Evolutionary conservation across 1,140 invertebrate genomes (phyloP).

Genomic region (Lepidotrigona ventralis): DNA sequence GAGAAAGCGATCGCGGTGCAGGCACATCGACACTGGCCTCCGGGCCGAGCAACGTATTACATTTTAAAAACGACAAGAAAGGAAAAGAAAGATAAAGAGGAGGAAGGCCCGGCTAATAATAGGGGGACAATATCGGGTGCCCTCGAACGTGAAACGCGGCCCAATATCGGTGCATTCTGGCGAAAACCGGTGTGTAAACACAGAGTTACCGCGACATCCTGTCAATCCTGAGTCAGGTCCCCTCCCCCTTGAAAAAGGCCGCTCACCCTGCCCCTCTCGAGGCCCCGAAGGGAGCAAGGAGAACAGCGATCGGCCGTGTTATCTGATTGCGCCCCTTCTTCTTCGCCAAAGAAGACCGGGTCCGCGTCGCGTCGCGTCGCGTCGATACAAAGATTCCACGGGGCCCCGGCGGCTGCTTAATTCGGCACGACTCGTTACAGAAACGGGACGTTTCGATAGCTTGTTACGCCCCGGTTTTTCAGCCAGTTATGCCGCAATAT

Average conservation of each 20-base stretch:
- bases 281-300: not conserved
- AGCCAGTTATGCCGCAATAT: slow-evolving; percentile 35
- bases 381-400: slow-evolving; percentile 12
- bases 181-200: slow-evolving; percentile 74
- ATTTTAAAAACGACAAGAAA: slow-evolving; percentile 75
- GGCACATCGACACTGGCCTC: slow-evolving; percentile 37
- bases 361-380: slow-evolving; percentile 1
- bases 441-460: not conserved
- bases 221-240: slow-evolving; percentile 62
- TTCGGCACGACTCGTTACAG: slow-evolving; percentile 40
- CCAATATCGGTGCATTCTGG: slow-evolving; percentile 66
- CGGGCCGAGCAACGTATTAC: slow-evolving; percentile 70
- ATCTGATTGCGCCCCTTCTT: slow-evolving; percentile 52
- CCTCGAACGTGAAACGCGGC: slow-evolving; percentile 44
- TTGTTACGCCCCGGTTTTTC: slow-evolving; percentile 10
- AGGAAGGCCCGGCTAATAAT: slow-evolving; percentile 66
- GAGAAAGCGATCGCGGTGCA: slow-evolving; percentile 47
- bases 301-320: slow-evolving; percentile 35
- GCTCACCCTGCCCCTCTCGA: too few species aligned
- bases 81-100: not conserved
- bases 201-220: slow-evolving; percentile 63
- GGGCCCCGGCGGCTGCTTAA: not conserved
- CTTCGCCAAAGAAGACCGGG: not conserved
- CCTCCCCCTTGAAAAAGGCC: not conserved
- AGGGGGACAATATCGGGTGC: slow-evolving; percentile 69